Evolutionary conservation across 2,797 vertebrate genomes (phyloP).

Genomic region (Phataginus tricuspis): DNA sequence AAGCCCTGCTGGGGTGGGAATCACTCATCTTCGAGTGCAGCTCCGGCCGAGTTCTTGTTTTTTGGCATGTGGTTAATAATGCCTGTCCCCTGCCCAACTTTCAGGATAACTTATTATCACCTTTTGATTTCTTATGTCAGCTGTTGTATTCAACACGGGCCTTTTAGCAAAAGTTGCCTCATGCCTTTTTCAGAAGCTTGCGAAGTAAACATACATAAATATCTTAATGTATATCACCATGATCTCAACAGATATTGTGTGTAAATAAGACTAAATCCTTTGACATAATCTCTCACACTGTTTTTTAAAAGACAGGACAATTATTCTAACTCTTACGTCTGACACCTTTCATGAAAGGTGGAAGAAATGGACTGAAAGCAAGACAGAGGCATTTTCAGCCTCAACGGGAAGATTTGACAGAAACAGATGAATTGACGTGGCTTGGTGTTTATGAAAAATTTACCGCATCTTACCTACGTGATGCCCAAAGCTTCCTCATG

Average conservation of each 20-base stretch:
- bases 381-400: not conserved
- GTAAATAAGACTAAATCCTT: not conserved
- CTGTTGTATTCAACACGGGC: not conserved
- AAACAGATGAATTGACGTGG: not conserved
- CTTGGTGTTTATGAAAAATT: not conserved
- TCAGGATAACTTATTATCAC: not conserved
- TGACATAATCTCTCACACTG: not conserved
- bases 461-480: not conserved
- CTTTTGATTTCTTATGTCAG: not conserved
- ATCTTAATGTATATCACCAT: not conserved
- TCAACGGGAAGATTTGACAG: not conserved
- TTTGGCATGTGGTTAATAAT: not conserved
- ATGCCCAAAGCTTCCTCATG: not conserved
- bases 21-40: not conserved
- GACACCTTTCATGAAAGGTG: not conserved
- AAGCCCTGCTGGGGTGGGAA: not conserved
- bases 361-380: not conserved
- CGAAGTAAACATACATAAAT: not conserved
- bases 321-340: not conserved
- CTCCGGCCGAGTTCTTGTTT: not conserved
- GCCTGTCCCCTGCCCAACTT: not conserved
- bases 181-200: not conserved
- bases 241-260: not conserved
- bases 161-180: not conserved
- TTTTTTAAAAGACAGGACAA: not conserved